A percentile compares a stretch with the other conserved stretches of the same genome.
These are phyloP conservation scores for Montifringilla adamsi DNA, from an alignment of 2,113 vertebrate genomes.

Conservation along the genomic window DNA sequence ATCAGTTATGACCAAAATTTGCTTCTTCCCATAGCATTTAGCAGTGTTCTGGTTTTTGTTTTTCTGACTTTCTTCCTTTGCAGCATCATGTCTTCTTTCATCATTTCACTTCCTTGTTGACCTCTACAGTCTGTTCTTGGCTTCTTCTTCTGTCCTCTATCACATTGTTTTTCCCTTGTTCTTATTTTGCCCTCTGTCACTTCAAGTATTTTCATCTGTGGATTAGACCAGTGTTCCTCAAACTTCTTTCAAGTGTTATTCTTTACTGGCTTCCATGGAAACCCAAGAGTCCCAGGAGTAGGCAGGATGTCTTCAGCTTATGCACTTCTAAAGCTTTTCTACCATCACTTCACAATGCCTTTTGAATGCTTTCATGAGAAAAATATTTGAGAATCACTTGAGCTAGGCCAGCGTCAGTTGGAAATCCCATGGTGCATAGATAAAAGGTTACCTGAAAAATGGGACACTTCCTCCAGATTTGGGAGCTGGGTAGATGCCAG, in stretches of 20 bases:
- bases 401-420: background rate
- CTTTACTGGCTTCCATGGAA: background rate
- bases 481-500: background rate
- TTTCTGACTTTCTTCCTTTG: background rate
- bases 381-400: background rate
- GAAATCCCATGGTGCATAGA: background rate
- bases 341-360: background rate
- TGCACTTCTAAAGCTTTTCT: constrained; percentile 2
- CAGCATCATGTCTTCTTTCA: background rate
- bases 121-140: background rate
- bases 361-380: constrained; percentile 17
- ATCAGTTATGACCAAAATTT: background rate
- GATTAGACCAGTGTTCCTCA: background rate
- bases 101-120: constrained; percentile 5
- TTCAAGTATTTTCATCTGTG: background rate
- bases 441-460: background rate
- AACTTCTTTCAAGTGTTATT: constrained; percentile 3
- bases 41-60: background rate
- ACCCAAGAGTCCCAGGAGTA: background rate
- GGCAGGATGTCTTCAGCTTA: background rate
- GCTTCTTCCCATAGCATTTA: background rate
- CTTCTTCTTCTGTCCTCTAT: background rate
- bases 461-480: background rate
- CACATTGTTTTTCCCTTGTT: background rate
- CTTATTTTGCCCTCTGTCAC: background rate